Percentiles rank a stretch among this genome's conserved stretches.
These are phyloP conservation scores for Sialia sialis DNA, from an alignment of 2,113 vertebrate genomes.

Conservation along the genomic window DNA sequence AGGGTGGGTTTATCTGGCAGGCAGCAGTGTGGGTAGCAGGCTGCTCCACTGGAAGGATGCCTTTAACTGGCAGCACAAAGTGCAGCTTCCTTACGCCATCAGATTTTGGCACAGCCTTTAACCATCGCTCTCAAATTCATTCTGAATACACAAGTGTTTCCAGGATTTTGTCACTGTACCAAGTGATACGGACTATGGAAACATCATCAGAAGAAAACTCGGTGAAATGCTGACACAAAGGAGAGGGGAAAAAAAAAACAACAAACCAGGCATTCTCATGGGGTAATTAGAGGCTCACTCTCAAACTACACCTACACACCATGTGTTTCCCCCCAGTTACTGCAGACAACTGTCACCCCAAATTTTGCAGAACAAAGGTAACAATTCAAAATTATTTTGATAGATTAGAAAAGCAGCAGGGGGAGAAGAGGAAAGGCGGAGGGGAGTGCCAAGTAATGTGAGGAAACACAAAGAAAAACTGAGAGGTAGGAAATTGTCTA, in stretches of 20 bases:
- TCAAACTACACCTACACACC: not conserved
- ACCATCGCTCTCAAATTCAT: not conserved
- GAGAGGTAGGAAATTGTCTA: not conserved
- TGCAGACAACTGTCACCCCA: not conserved
- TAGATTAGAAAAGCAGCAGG: not conserved
- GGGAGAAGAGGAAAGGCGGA: not conserved
- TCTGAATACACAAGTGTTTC: not conserved
- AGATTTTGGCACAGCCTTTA: not conserved
- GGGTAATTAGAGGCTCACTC: not conserved
- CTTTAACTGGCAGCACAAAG: not conserved
- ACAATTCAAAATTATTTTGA: not conserved
- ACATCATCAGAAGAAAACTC: not conserved
- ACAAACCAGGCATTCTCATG: not conserved
- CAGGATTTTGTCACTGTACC: not conserved
- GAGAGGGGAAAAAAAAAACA: too few relatives aligned
- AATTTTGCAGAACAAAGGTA: not conserved
- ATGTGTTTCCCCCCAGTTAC: too few relatives aligned
- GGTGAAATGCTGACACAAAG: not conserved
- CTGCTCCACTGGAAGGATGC: not conserved
- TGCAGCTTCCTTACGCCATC: not conserved
- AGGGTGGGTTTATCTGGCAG: not conserved
- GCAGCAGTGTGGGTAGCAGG: not conserved
- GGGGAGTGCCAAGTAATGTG: not conserved
- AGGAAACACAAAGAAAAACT: not conserved
- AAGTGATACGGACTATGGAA: not conserved